These are phyloP conservation scores for Lagopus leucura DNA, from an alignment of 2,113 vertebrate species.

Conservation along the genomic window DNA sequence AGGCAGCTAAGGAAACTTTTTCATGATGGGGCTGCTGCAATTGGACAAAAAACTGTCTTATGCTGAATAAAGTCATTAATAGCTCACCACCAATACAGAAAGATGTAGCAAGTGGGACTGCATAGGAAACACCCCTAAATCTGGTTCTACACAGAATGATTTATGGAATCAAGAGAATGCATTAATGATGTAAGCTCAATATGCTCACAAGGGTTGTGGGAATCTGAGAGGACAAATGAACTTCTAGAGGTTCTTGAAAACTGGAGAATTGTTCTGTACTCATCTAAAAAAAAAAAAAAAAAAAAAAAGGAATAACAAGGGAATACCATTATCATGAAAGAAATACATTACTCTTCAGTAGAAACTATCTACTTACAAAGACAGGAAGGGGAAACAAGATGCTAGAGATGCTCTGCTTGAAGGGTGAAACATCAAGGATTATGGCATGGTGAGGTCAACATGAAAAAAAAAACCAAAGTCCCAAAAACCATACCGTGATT, in stretches of 20 bases:
- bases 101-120: rapidly evolving
- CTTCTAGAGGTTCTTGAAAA: background rate
- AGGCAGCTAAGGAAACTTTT: background rate
- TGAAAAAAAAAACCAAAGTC: background rate
- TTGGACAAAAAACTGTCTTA: background rate
- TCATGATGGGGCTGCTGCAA: background rate
- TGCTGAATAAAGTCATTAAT: background rate
- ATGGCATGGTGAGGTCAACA: background rate
- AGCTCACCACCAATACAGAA: background rate
- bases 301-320: background rate
- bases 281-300: too few relatives aligned
- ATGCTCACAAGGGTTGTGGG: background rate
- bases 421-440: background rate
- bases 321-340: background rate
- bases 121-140: background rate
- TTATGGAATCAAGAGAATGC: background rate
- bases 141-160: background rate
- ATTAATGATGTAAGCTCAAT: background rate
- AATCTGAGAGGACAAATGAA: background rate
- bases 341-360: background rate
- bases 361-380: background rate
- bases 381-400: background rate
- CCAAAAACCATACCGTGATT: background rate
- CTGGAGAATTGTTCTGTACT: background rate
- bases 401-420: background rate